phyloP scores from a whole-genome alignment of 2,888 invertebrate genomes.

The Chrysopilus asiliformis region DNA sequence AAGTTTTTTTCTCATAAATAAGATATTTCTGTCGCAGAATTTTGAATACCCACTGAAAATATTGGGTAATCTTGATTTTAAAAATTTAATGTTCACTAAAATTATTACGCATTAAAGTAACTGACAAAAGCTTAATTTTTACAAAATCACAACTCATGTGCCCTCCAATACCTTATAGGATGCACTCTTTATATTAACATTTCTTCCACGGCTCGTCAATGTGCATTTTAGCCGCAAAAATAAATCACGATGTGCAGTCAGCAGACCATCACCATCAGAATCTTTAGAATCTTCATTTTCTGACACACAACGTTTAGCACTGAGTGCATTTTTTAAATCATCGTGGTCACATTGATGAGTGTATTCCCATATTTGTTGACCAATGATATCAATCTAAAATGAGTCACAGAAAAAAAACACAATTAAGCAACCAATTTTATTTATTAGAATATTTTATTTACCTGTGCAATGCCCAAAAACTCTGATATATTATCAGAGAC shows the following conservation, averaged over 20 bases:
- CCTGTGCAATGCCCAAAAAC: constrained; percentile 87
- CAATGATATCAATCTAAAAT: constrained; percentile 86
- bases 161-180: constrained; percentile 75
- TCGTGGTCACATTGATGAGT: constrained; percentile 92
- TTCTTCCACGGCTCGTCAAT: constrained; percentile 85
- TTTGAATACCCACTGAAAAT: too few species aligned
- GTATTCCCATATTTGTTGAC: constrained; percentile 87
- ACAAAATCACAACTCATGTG: too few species aligned
- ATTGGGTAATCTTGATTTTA: too few species aligned
- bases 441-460: constrained; percentile 28
- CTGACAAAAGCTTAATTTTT: too few species aligned
- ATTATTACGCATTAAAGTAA: too few species aligned
- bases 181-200: constrained; percentile 89
- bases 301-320: constrained; percentile 27
- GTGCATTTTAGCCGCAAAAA: constrained; percentile 75
- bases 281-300: constrained; percentile 14
- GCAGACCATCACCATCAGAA: constrained; percentile 17
- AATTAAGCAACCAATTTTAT: too few species aligned
- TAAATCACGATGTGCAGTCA: constrained; percentile 33
- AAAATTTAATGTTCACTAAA: too few species aligned
- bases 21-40: too few species aligned
- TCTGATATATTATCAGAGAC: constrained; percentile 83
- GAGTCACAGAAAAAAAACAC: constrained; percentile 5
- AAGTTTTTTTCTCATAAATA: too few species aligned
- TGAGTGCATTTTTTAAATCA: constrained; percentile 57